Conservation (phyloP, 2,797 vertebrate species). For the Chromobotia macracanthus region DNA sequence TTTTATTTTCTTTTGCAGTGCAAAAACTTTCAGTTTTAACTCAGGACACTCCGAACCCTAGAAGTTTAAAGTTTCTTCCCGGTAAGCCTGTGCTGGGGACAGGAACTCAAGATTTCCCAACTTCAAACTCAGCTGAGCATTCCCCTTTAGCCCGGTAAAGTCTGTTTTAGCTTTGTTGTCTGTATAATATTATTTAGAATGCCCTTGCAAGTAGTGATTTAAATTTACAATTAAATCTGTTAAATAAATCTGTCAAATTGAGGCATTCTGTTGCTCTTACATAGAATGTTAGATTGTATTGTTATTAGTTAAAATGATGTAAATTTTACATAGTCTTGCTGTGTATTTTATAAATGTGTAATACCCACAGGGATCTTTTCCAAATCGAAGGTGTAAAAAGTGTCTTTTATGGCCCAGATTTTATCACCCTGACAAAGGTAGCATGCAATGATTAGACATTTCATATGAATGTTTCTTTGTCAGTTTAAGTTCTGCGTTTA, state of each 20-base stretch:
- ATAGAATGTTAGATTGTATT: too few species aligned
- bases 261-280: neutral
- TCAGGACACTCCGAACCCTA: constrained; percentile 83
- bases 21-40: constrained; percentile 77
- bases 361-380: constrained; percentile 75
- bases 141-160: constrained; percentile 79
- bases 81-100: constrained; percentile 78
- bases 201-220: constrained; percentile 7
- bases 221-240: neutral
- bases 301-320: too few species aligned
- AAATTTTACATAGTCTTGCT: neutral
- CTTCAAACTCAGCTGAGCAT: constrained; percentile 69
- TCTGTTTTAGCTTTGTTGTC: neutral
- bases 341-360: constrained; percentile 8
- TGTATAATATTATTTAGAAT: neutral
- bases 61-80: constrained; percentile 82
- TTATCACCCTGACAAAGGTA: constrained; percentile 85
- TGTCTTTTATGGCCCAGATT: constrained; percentile 85
- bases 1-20: constrained; percentile 65
- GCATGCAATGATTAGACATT: constrained; percentile 2
- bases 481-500: neutral
- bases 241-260: neutral
- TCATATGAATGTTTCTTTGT: constrained; percentile 21
- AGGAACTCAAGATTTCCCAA: constrained; percentile 80
- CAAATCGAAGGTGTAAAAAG: constrained; percentile 83